phyloP scores from a whole-genome alignment of 2,888 invertebrate genomes.

The Shargacucullia verbasci region DNA sequence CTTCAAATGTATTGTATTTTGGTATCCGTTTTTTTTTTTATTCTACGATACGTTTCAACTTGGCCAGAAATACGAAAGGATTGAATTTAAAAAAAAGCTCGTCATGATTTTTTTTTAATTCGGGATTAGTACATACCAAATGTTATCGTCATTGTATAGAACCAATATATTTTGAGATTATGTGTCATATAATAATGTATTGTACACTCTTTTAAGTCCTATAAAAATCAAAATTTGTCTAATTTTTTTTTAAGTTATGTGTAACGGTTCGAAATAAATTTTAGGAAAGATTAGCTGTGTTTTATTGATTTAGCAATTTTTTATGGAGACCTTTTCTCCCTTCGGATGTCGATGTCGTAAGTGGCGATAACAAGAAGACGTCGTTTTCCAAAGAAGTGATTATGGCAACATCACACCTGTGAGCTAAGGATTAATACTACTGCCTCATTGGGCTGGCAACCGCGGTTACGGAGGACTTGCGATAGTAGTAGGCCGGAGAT shows the following conservation, averaged over 20 bases:
- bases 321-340: too few species aligned
- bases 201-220: slow-evolving; percentile 55
- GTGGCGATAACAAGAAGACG: too few species aligned
- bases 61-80: slow-evolving; percentile 43
- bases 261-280: slow-evolving; percentile 82
- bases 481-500: too few species aligned
- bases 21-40: too few species aligned
- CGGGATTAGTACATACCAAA: slow-evolving; percentile 59
- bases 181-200: slow-evolving; percentile 71
- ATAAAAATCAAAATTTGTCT: slow-evolving; percentile 37
- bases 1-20: too few species aligned
- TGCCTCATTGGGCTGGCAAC: too few species aligned
- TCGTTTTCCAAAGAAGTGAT: too few species aligned
- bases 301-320: slow-evolving; percentile 41
- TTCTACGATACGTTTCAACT: slow-evolving; percentile 25
- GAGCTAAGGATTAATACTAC: too few species aligned
- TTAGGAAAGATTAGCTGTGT: slow-evolving; percentile 65
- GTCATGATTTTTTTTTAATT: slow-evolving; percentile 46
- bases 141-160: slow-evolving; percentile 75
- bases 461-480: too few species aligned
- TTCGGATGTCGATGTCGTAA: too few species aligned
- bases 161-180: slow-evolving; percentile 82
- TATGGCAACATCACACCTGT: too few species aligned
- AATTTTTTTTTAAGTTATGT: slow-evolving; percentile 79
- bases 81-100: slow-evolving; percentile 38